These are phyloP conservation scores for Mimachlamys varia DNA, from an alignment of 2,888 invertebrate genomes.

Conservation along the genomic window DNA sequence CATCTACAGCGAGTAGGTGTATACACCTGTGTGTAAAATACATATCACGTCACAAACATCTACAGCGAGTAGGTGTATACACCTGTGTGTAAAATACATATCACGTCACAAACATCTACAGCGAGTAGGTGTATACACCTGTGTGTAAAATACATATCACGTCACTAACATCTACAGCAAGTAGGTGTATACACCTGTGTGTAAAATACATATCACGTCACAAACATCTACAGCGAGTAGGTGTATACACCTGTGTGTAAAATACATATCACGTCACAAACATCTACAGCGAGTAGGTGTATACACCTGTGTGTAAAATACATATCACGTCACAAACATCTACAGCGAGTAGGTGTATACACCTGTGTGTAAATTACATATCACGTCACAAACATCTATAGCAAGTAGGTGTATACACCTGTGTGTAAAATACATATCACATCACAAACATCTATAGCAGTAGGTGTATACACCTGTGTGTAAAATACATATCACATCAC, in stretches of 20 bases:
- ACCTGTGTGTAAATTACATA: constrained; percentile 73
- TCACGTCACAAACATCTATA: too few species aligned
- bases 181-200: constrained; percentile 81
- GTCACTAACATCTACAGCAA: constrained; percentile 77
- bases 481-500: background rate
- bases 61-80: constrained; percentile 82
- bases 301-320: constrained; percentile 80
- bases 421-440: constrained; percentile 43
- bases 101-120: constrained; percentile 59
- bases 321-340: background rate
- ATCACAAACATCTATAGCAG: constrained; percentile 65
- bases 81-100: constrained; percentile 73
- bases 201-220: background rate
- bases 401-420: constrained; percentile 82
- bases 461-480: constrained; percentile 81
- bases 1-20: constrained; percentile 81
- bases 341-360: constrained; percentile 82
- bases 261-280: background rate
- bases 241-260: constrained; percentile 81
- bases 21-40: constrained; percentile 80
- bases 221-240: constrained; percentile 80
- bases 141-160: constrained; percentile 43
- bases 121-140: constrained; percentile 82
- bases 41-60: background rate
- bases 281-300: constrained; percentile 81